Evolutionary conservation across 2,888 invertebrate species (phyloP).

Genomic region (Pecten maximus): DNA sequence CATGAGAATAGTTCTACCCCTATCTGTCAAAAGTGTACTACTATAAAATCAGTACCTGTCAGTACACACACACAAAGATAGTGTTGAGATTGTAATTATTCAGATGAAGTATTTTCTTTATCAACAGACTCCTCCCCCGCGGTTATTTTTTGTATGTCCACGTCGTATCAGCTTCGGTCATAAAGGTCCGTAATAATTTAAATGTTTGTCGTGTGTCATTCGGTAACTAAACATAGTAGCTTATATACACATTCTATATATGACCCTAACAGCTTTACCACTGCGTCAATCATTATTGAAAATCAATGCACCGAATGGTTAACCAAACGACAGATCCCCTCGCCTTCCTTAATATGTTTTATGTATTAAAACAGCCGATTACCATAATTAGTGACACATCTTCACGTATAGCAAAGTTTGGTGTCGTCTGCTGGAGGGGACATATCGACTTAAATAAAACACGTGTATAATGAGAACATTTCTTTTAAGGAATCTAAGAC

Average conservation of each 20-base stretch:
- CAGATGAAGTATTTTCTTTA: conserved; percentile 18
- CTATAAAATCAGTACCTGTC: not conserved
- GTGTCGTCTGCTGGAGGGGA: too few relatives aligned
- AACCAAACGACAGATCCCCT: not conserved
- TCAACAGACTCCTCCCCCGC: conserved; percentile 16
- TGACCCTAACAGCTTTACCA: not conserved
- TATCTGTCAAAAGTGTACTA: not conserved
- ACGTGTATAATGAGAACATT: too few relatives aligned
- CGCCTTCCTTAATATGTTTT: not conserved
- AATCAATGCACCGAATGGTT: not conserved
- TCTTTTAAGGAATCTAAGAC: too few relatives aligned
- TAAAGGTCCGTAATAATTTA: not conserved
- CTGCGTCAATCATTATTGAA: not conserved
- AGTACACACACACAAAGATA: not conserved
- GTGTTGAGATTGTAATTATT: conserved; percentile 23
- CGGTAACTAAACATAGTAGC: not conserved
- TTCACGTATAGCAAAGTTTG: too few relatives aligned
- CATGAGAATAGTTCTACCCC: not conserved
- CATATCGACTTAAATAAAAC: too few relatives aligned
- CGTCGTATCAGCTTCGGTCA: not conserved
- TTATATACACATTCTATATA: not conserved
- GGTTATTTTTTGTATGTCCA: not conserved
- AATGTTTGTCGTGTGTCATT: not conserved
- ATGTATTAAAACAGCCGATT: too few relatives aligned
- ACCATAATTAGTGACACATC: too few relatives aligned